Percentiles rank a stretch among this genome's conserved stretches.
phyloP scores from a whole-genome alignment of 1,140 invertebrate genomes.

The Micrasema minimum region DNA sequence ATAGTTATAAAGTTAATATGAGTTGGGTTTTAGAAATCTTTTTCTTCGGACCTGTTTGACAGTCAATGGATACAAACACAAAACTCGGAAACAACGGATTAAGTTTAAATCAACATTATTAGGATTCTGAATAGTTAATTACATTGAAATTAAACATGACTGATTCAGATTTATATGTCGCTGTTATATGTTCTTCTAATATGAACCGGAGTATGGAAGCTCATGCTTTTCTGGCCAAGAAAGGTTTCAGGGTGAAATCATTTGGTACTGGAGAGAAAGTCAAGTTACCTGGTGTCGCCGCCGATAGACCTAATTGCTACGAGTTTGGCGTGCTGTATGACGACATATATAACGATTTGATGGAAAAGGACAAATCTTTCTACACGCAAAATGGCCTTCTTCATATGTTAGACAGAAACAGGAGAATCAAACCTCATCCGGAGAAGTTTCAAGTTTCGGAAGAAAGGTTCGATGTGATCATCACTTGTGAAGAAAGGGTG shows the following conservation, averaged over 20 bases:
- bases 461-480: constrained; percentile 96
- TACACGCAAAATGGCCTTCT: constrained; percentile 99
- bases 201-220: constrained; percentile 99
- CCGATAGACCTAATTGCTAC: constrained; percentile 97
- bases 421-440: constrained; percentile 93
- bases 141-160: constrained; percentile 54
- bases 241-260: constrained; percentile 95
- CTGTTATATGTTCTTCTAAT: constrained; percentile 98
- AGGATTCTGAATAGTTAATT: neutral
- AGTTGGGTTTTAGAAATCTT: neutral
- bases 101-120: neutral
- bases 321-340: constrained; percentile 98
- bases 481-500: constrained; percentile 98
- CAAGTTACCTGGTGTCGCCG: constrained; percentile 94
- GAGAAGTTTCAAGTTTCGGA: constrained; percentile 93
- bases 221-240: constrained; percentile 96
- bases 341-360: constrained; percentile 95
- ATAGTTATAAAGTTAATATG: constrained; percentile 5
- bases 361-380: constrained; percentile 87
- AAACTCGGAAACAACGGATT: neutral
- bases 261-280: constrained; percentile 98
- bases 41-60: neutral
- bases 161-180: constrained; percentile 79
- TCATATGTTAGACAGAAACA: constrained; percentile 98
- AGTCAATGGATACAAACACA: neutral